Percentiles rank a stretch among this genome's conserved stretches.
Evolutionary conservation across 2,888 invertebrate genomes (phyloP).

Genomic region (Drosophila atripex): DNA sequence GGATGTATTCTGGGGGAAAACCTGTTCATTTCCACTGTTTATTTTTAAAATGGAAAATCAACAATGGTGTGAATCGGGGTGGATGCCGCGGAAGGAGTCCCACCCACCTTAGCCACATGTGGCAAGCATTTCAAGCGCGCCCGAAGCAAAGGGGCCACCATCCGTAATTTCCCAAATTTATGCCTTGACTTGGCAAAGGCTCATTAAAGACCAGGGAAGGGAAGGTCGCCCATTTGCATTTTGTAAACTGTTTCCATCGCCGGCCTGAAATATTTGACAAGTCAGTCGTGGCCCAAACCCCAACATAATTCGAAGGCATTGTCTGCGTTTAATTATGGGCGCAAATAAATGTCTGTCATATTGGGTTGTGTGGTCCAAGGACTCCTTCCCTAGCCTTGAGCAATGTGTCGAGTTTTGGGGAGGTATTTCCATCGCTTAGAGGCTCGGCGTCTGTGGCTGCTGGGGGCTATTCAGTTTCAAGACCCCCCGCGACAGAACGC

Average conservation of each 20-base stretch:
- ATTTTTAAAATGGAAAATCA: constrained; percentile 44
- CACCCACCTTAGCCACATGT: constrained; percentile 36
- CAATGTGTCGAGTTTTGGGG: constrained; percentile 59
- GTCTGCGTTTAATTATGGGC: constrained; percentile 74
- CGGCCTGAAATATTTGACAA: constrained; percentile 61
- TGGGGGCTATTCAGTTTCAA: neutral
- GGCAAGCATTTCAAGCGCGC: constrained; percentile 43
- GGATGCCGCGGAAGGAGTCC: neutral
- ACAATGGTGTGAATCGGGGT: constrained; percentile 6
- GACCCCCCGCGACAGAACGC: neutral
- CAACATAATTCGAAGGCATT: constrained; percentile 34
- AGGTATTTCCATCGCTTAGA: constrained; percentile 52
- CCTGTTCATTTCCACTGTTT: constrained; percentile 26
- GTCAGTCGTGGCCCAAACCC: constrained; percentile 41
- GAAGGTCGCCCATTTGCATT: constrained; percentile 61
- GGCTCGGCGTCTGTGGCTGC: constrained; percentile 6
- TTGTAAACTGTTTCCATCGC: constrained; percentile 64
- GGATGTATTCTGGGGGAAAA: neutral
- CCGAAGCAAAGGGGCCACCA: constrained; percentile 38
- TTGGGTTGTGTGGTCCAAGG: constrained; percentile 54
- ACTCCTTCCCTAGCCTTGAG: constrained; percentile 11
- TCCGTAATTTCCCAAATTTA: constrained; percentile 49
- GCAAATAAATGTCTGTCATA: constrained; percentile 72
- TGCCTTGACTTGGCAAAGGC: constrained; percentile 52
- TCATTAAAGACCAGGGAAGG: constrained; percentile 53